Conservation (phyloP, 1,140 invertebrate species). For the Cydia pomonella region DNA sequence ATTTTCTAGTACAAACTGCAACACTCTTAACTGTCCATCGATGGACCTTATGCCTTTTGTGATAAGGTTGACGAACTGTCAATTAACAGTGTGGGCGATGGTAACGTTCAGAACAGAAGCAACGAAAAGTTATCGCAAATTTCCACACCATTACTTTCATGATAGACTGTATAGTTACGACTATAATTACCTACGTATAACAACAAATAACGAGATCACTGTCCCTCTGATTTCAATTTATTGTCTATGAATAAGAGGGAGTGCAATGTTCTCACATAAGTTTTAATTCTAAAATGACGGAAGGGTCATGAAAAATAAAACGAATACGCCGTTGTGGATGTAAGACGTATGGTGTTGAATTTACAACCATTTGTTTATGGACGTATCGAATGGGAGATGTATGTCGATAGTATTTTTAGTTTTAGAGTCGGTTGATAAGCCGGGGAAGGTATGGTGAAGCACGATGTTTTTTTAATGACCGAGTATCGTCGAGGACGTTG, state of each 20-base stretch:
- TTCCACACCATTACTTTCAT: constrained; percentile 1
- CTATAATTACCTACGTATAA: not conserved
- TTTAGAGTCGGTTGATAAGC: not conserved
- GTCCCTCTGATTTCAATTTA: constrained; percentile 21
- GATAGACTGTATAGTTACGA: not conserved
- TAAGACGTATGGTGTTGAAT: not conserved
- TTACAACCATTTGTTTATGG: constrained; percentile 10
- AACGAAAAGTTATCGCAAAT: constrained; percentile 41
- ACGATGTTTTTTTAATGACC: not conserved
- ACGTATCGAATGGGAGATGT: constrained; percentile 14
- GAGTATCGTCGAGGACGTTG: not conserved
- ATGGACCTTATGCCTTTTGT: too few species aligned
- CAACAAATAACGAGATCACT: constrained; percentile 17
- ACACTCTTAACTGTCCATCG: too few species aligned
- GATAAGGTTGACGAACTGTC: too few species aligned
- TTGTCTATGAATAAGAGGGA: constrained; percentile 16
- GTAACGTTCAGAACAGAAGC: not conserved
- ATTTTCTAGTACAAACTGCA: too few species aligned
- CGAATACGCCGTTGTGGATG: not conserved
- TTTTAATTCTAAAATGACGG: not conserved
- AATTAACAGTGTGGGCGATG: too few species aligned
- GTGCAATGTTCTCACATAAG: not conserved
- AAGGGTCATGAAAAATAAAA: not conserved
- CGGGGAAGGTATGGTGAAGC: not conserved
- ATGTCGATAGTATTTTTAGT: constrained; percentile 6